A percentile compares a stretch with the other conserved stretches of the same genome.
phyloP scores from a whole-genome alignment of 2,888 invertebrate genomes.

The Listrodromus nycthemerus region DNA sequence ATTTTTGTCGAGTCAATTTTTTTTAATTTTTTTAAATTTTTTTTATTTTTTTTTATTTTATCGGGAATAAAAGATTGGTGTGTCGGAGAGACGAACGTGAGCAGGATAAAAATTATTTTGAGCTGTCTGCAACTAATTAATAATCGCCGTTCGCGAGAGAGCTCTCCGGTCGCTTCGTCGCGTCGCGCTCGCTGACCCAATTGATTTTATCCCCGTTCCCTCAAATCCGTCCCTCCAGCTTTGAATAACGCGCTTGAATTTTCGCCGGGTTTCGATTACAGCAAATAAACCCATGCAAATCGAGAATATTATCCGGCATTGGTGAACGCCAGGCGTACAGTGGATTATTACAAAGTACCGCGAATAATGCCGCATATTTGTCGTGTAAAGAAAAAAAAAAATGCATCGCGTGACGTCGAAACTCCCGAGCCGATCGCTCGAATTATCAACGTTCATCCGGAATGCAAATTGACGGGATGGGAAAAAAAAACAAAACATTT shows the following conservation, averaged over 20 bases:
- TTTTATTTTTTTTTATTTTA: background rate
- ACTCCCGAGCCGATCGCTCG: background rate
- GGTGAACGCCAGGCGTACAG: background rate
- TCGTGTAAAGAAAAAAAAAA: background rate
- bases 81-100: slow-evolving; percentile 3
- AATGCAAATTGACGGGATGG: too few species aligned
- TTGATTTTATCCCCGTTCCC: background rate
- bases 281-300: background rate
- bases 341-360: background rate
- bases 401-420: background rate
- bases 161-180: background rate
- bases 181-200: background rate
- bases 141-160: background rate
- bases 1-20: too few species aligned
- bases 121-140: slow-evolving; percentile 12
- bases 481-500: too few species aligned
- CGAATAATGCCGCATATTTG: background rate
- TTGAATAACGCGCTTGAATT: slow-evolving; percentile 3
- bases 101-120: background rate
- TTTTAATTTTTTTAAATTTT: too few species aligned
- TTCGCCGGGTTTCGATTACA: background rate
- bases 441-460: background rate
- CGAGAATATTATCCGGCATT: background rate
- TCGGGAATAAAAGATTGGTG: background rate
- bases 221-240: background rate